phyloP scores from a whole-genome alignment of 2,888 invertebrate genomes.

The Hipparchia semele region DNA sequence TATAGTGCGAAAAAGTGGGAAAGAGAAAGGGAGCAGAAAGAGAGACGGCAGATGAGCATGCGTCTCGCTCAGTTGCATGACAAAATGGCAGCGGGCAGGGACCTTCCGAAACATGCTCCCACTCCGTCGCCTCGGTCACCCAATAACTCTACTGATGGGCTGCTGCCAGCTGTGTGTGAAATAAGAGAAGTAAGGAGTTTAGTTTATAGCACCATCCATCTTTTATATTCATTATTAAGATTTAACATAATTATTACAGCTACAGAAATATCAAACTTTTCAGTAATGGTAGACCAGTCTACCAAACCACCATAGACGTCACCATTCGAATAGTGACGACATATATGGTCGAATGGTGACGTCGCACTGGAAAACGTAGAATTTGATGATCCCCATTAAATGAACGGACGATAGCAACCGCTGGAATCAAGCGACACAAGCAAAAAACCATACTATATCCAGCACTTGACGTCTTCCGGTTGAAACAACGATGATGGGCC shows the following conservation, averaged over 20 bases:
- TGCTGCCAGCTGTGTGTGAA: constrained; percentile 91
- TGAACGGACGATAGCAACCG: no score
- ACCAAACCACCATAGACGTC: no score
- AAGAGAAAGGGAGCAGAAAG: constrained; percentile 91
- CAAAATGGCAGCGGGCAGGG: constrained; percentile 81
- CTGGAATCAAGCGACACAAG: no score
- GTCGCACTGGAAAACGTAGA: no score
- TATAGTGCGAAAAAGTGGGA: constrained; percentile 92
- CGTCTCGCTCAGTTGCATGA: constrained; percentile 88
- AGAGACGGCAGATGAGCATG: constrained; percentile 90
- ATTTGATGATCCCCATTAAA: no score
- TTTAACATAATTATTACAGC: background rate
- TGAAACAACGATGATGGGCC: no score
- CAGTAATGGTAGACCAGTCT: no score
- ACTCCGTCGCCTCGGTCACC: constrained; percentile 92
- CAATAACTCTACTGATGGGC: constrained; percentile 90
- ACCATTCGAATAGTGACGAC: no score
- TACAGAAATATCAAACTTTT: background rate
- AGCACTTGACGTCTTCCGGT: no score
- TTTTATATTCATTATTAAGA: background rate
- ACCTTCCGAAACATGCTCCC: constrained; percentile 79
- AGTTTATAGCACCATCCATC: constrained; percentile 14
- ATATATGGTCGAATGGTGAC: no score
- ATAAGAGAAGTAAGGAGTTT: constrained; percentile 86
- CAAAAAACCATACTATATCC: no score